Base-by-base conservation (phyloP, 37 sponge, comb jelly and placozoan genomes). In the Dysidea cf. avara region DNA sequence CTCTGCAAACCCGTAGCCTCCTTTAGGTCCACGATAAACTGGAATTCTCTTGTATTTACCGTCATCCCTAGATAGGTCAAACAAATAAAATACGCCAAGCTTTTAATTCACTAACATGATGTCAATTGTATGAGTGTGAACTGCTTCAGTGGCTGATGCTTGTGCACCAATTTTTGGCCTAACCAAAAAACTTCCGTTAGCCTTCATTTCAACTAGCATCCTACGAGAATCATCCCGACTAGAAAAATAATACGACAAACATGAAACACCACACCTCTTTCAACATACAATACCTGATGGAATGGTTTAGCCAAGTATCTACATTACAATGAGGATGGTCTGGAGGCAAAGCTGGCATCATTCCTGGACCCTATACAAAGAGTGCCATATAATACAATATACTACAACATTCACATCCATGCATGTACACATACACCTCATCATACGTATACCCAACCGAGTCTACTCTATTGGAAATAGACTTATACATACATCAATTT, bases 1-100 rank as follows among this genome's bases (percentile, higher is more conserved):
- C 46, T 84, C 81, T 36, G 93, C 93, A 81, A 92, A 92, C 12
- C 93, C 93, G 53, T 65, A 92, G 54, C 88, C 88, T 1, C 83
- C 88, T 51, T 47, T 65, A 17, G 84, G 79, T 0, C 75, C 83
- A 43, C 62, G 66, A 61, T 80, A 75, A 18, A 89, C 80, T 2
- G 89, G 84, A 24, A 89, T 89, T 12, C 89, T 55, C 61, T 85
- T 85, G 68, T 72, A 85, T 30, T 78, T 85, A 13, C 85, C 79
- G 7, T 49, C 70, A 24, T 85, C 85, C 38, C 85, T 85, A 53
- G 18, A 37, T 24, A 64, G 22, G 29, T 57, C 26, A 11, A 57
- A 57, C 33, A 28, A 53, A 32, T 36, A 56, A 40, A 17, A 31
- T 20, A 22, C 36, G 13, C 61, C 3, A 7, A 29, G 46, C 39